Evolutionary conservation across 2,113 vertebrate species (phyloP), one percentile per base, ranked within the genome.

Genomic region (Strix uralensis): DNA sequence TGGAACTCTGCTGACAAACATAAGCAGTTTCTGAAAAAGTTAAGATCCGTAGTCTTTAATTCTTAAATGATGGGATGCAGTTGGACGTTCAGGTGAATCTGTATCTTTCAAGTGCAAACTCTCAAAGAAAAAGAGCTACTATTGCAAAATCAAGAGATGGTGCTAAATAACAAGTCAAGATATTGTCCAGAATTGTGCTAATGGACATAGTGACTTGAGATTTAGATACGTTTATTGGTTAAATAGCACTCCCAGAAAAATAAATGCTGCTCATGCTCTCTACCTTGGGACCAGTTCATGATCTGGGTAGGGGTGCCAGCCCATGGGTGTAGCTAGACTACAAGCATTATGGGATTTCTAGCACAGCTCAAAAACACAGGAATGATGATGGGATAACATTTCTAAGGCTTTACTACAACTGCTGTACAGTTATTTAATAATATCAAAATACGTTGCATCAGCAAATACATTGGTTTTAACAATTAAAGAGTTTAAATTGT

Each of bases 341-440:
- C 13, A 87, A 58, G 38, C 44, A 44, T 86, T 69, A 77, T 8
- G 11, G 81, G 81, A 69, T 77, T 81, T 85, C 86, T 58, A 74
- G 81, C 73, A 91, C 34, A 95, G 97, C 97, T 98, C 97, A 58
- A 98, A 98, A 98, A 90, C 97, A 90, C 88, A 96, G 96, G 80
- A 98, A 96, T 88, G 86, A 80, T 38, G 86, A 94, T 67, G 81
- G 77, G 87, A 47, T 91, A 74, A 91, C 78, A 61, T 61, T 90
- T 94, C 88, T 93, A 96, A 80, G n/a, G 84, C 38, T 96, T 93
- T 86, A 69, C 38, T 95, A 93, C 47, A 88, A 18, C 86, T 78
- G 52, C 67, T 87, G 94, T 93, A 92, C 90, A 44, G 71, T 94
- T 92, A 93, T 86, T 94, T 92, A 95, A 85, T 86, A 90, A 91